Evolutionary conservation across 2,797 vertebrate species (phyloP), one percentile per base, ranked within the genome.

Genomic region (Sitta carolinensis): DNA sequence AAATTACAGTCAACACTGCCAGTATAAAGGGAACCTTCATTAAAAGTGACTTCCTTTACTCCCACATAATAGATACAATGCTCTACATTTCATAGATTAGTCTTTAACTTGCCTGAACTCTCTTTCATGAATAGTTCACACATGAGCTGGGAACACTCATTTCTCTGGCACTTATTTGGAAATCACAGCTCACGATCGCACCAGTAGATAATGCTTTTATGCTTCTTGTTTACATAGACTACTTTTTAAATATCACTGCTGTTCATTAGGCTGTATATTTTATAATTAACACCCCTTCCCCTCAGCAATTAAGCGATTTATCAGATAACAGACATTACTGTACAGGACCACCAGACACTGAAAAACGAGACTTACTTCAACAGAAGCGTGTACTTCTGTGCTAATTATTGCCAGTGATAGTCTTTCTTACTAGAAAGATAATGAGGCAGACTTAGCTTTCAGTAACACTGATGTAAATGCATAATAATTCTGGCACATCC

Each of bases 1-100:
- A 76, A 90, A 79, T 63, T 45, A n/a, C 0, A 0, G 43, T 45
- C 67, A 69, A 22, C 0, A 0, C 22, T 80, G 16, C 17, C 26
- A 58, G 13, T 51, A 79, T 27, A 78, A 85, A 76, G 22, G 45
- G 8, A 86, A 43, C 15, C 38, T 82, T 52, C 59, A 79, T 66
- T 66, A 43, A 36, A 72, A 79, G 26, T 25, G 47, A 55, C 25
- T 72, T 72, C 25, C 3, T 84, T 82, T 38, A 73, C 45, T 78
- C 43, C 42, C n/a, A 69, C 7, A 25, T n/a, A 69, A 76, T 38
- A 81, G 51, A 61, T 18, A 40, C 0, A 12, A 22, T 2, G 5
- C 30, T 87, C 74, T 45, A 36, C 7, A 38, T 52, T 43, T 54
- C 59, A 40, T 10, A 84, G 79, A 51, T n/a, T 11, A 68, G 27